phyloP scores from a whole-genome alignment of 2,113 vertebrate species.

The Larimichthys polyactis region DNA sequence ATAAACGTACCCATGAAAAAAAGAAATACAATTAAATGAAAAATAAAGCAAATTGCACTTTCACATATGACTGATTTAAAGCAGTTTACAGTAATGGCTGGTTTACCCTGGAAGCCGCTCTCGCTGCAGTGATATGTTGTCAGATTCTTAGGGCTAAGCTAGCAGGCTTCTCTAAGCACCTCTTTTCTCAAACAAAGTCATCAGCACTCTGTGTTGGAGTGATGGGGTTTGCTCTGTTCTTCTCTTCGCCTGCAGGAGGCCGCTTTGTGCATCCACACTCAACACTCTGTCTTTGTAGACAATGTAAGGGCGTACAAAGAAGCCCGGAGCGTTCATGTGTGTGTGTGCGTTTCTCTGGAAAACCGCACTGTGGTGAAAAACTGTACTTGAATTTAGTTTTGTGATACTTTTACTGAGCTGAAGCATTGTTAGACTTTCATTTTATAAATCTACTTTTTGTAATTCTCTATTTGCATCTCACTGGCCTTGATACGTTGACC shows the following conservation, averaged over 20 bases:
- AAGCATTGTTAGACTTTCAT: not conserved
- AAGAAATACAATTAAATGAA: not conserved
- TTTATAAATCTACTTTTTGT: not conserved
- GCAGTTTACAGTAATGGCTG: constrained; percentile 26
- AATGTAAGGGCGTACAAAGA: constrained; percentile 43
- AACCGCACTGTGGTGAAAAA: not conserved
- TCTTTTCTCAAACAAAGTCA: constrained; percentile 47
- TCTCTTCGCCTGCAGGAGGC: constrained; percentile 53
- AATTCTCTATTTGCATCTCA: not conserved
- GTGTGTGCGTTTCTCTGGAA: constrained; percentile 13
- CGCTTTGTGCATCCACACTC: constrained; percentile 45
- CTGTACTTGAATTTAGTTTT: not conserved
- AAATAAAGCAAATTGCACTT: constrained; percentile 27
- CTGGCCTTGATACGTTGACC: not conserved
- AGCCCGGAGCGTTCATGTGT: constrained; percentile 37
- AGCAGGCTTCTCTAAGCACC: constrained; percentile 57
- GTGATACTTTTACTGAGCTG: not conserved
- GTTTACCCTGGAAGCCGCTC: constrained; percentile 31
- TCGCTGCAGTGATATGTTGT: constrained; percentile 19
- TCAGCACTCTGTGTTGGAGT: constrained; percentile 32
- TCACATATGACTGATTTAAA: constrained; percentile 33
- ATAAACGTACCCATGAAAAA: not conserved
- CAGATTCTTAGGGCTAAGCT: constrained; percentile 48
- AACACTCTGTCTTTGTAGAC: constrained; percentile 44
- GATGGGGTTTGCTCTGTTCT: constrained; percentile 52